phyloP scores from a whole-genome alignment of 2,113 vertebrate species.

The Ameiurus melas region DNA sequence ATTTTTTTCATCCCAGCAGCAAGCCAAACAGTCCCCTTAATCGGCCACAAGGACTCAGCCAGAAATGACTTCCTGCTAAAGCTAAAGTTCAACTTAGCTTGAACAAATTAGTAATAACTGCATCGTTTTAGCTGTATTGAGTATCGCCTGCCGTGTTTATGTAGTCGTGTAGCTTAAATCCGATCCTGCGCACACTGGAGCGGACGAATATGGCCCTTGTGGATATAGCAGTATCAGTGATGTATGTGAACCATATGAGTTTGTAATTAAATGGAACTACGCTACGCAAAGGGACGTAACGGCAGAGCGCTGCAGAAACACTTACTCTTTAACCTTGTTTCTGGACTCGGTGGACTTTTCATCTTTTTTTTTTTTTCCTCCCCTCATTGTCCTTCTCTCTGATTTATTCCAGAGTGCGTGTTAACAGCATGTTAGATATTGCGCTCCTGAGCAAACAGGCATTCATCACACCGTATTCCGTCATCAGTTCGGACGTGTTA shows the following conservation, averaged over 20 bases:
- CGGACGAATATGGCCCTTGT: slow-evolving; percentile 21
- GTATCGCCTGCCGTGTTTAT: slow-evolving; percentile 43
- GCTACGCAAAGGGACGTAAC: neutral
- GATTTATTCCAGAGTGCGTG: slow-evolving; percentile 5
- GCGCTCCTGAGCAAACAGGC: slow-evolving; percentile 16
- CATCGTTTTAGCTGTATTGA: slow-evolving; percentile 13
- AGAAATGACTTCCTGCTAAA: neutral
- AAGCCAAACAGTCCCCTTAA: neutral
- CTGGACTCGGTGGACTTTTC: neutral
- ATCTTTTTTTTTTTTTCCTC: neutral
- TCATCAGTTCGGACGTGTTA: neutral
- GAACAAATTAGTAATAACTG: slow-evolving; percentile 29
- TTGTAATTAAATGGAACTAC: slow-evolving; percentile 38
- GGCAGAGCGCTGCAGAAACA: neutral
- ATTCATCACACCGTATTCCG: neutral
- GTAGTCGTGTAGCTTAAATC: slow-evolving; percentile 36
- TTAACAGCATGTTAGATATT: neutral
- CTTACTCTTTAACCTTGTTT: neutral
- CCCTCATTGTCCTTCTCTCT: neutral
- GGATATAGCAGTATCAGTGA: neutral
- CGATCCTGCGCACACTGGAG: slow-evolving; percentile 11
- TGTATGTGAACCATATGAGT: slow-evolving; percentile 48
- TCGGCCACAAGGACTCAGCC: neutral
- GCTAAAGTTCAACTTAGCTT: slow-evolving; percentile 27
- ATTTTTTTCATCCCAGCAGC: slow-evolving; percentile 27